These are phyloP conservation scores for Oxyruncus cristatus DNA, from an alignment of 2,113 vertebrate species.

Conservation along the genomic window DNA sequence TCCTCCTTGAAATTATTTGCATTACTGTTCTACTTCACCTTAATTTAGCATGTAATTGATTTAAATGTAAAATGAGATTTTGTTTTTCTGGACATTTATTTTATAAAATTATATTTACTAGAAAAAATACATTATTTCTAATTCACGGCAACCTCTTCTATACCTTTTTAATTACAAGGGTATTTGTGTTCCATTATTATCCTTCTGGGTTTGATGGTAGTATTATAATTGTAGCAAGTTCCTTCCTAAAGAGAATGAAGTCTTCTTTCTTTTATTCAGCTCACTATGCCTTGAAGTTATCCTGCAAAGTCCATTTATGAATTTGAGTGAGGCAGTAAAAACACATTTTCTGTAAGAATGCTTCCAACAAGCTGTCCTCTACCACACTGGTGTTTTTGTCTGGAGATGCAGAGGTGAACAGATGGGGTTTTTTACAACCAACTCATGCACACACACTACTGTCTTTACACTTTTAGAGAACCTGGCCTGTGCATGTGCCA, in stretches of 20 bases:
- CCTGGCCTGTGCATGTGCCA: neutral
- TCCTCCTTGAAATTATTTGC: neutral
- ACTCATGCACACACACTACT: neutral
- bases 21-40: neutral
- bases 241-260: neutral
- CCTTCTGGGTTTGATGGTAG: neutral
- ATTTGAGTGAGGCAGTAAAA: neutral
- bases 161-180: slow-evolving; percentile 27
- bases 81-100: slow-evolving; percentile 3
- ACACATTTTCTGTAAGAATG: neutral
- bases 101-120: neutral
- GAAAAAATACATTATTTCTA: slow-evolving; percentile 17
- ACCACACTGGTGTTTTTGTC: neutral
- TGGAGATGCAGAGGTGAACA: neutral
- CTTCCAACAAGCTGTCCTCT: neutral
- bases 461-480: neutral
- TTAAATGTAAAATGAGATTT: neutral
- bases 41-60: slow-evolving; percentile 16
- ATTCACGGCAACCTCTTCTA: neutral
- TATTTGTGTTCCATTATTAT: slow-evolving; percentile 11
- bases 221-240: neutral
- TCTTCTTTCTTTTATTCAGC: neutral
- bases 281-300: neutral
- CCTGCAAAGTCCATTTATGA: neutral
- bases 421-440: neutral